Base-by-base conservation (phyloP, 2,888 invertebrate species). In the Caenorhabditis sp. region DNA sequence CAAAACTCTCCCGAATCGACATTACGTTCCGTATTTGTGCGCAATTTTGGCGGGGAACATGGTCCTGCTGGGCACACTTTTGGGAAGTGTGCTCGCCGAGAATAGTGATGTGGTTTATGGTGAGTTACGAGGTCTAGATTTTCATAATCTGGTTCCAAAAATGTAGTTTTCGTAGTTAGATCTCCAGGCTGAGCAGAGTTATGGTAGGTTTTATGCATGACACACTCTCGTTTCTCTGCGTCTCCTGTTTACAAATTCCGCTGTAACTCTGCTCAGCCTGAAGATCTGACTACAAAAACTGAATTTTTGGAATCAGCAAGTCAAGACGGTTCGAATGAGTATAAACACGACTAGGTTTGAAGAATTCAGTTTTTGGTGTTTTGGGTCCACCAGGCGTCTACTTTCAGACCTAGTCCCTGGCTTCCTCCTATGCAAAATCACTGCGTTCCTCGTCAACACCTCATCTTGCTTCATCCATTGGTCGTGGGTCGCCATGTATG, bases 401-500 rank as follows among this genome's bases (percentile, higher is more conserved):
- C 3, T 69, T 82, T 35, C 70, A 86, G 82, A 72, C 26, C n/a
- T 72, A 4, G 24, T 84, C 49, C 85, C 84, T 3, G 87, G 87
- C 2, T 66, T 69, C n/a, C 22, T 81, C 0, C 72, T 87, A 66
- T 87, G 87, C 63, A 87, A 87, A 54, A n/a, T 86, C n/a, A 80
- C 68, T 2, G 80, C 82, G 0, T 87, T 86, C 61, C 74, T 84
- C 0, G 84, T 84, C 24, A 85, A 87, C 61, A 70, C 83, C 8
- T 87, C 85, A 0, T 84, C 86, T 0, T 87, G 86, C 59, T 87
- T 87, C 70, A 82, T 84, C 19, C 85, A 87, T 63, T 87, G 87
- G 87, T 44, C 84, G 24, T 87, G 86, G 86, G 87, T 87, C 10
- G 82, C 82, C 12, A 86, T 87, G 87, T 86, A 86, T 61, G 74